These are phyloP conservation scores for Sarotherodon lohbergeri DNA, from an alignment of 2,113 vertebrate genomes.

Conservation along the genomic window DNA sequence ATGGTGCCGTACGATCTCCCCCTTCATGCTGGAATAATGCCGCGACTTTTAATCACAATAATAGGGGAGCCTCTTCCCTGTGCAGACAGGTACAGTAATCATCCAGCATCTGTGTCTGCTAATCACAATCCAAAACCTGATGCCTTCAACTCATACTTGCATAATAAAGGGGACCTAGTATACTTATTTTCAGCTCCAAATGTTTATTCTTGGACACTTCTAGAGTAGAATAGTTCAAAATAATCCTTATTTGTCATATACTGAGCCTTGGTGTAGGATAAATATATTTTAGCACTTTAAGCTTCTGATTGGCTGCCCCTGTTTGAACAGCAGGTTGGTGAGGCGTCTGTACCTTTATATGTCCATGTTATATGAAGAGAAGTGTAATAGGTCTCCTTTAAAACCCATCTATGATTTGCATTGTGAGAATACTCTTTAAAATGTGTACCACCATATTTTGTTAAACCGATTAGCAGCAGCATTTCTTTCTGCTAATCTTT, in stretches of 20 bases:
- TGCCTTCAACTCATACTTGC: not conserved
- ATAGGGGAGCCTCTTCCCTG: slow-evolving; percentile 66
- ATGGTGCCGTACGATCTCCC: slow-evolving; percentile 70
- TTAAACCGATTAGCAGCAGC: not conserved
- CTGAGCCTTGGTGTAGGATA: not conserved
- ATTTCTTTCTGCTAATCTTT: not conserved
- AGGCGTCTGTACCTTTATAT: not conserved
- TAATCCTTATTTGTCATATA: not conserved
- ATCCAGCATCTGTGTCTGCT: not conserved
- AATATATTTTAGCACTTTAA: not conserved
- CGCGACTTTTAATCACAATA: slow-evolving; percentile 71
- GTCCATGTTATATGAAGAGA: not conserved
- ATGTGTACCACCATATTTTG: not conserved
- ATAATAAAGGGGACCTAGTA: not conserved
- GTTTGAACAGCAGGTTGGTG: not conserved
- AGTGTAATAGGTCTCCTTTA: not conserved
- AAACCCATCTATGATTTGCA: not conserved
- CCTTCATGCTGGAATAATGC: slow-evolving; percentile 74
- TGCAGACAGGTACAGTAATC: slow-evolving; percentile 59
- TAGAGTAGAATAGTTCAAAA: not conserved
- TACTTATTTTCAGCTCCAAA: not conserved
- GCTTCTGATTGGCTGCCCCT: not conserved
- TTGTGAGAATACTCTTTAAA: not conserved
- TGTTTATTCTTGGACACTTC: not conserved
- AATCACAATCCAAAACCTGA: not conserved